Evolutionary conservation across 1,140 invertebrate species (phyloP).

Genomic region (Hesperophylax magnus): DNA sequence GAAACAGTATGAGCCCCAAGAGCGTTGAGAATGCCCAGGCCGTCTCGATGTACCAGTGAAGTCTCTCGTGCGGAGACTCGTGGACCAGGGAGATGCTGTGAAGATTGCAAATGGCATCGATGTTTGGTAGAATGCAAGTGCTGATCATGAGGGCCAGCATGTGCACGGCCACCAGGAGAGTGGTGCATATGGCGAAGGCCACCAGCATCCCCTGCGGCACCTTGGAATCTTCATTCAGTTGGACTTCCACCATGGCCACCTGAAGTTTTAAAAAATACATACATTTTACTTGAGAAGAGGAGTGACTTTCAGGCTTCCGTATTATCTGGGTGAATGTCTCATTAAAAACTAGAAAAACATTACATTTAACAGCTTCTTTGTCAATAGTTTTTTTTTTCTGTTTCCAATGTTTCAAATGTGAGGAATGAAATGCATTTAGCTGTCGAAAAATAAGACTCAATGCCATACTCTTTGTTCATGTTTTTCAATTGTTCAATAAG

Average conservation of each 20-base stretch:
- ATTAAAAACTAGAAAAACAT: too few species aligned
- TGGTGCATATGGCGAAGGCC: slow-evolving; percentile 95
- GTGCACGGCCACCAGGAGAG: slow-evolving; percentile 96
- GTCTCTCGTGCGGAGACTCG: slow-evolving; percentile 88
- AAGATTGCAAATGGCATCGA: slow-evolving; percentile 90
- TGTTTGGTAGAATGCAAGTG: slow-evolving; percentile 97
- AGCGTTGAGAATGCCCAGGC: slow-evolving; percentile 98
- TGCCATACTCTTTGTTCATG: too few species aligned
- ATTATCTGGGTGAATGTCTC: too few species aligned
- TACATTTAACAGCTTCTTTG: too few species aligned
- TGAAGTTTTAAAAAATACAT: slow-evolving; percentile 63
- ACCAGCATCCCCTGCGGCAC: slow-evolving; percentile 89
- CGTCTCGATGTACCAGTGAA: slow-evolving; percentile 96
- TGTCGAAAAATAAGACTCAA: too few species aligned
- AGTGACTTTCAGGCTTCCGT: too few species aligned
- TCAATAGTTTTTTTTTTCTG: too few species aligned
- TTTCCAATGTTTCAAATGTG: too few species aligned
- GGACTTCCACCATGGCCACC: slow-evolving; percentile 98
- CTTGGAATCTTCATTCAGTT: slow-evolving; percentile 80
- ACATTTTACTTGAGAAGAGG: not conserved
- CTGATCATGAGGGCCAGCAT: slow-evolving; percentile 99
- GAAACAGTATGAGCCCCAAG: slow-evolving; percentile 92
- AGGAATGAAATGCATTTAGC: too few species aligned
- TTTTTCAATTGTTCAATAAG: too few species aligned
- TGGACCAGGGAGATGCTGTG: slow-evolving; percentile 88